Evolutionary conservation across 2,797 vertebrate species (phyloP), one percentile per base, ranked within the genome.

Genomic region (Danio aesculapii): DNA sequence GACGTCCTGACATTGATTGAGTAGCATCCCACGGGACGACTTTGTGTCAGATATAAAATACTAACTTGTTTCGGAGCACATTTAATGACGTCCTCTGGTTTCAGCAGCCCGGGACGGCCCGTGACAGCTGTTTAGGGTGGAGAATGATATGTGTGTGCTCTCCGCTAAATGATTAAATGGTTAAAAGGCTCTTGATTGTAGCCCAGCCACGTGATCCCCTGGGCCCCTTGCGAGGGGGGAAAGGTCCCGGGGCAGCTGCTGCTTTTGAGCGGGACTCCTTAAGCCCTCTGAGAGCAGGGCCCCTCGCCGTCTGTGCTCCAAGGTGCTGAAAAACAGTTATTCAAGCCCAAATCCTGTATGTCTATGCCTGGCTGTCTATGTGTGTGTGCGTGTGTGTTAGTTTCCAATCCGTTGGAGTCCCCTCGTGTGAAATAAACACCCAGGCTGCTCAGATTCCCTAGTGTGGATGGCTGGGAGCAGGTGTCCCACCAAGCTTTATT

Each of bases 311-410:
- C 84, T 83, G 83, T 19, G 69, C 84, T 81, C 79, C 81, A 82
- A 85, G 84, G 84, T 84, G 84, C 82, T 87, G 82, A 83, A 87
- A 87, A 87, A 84, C 81, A 71, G 84, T 86, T 84, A 85, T 85
- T 84, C 86, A 85, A 86, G 78, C 69, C 86, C 82, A 84, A 85
- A 87, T 83, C 80, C 49, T 83, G 75, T 75, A 75, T 64, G 77
- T 61, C 58, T 43, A 17, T 46, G 75, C 8, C 16, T 53, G 47
- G 1, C 16, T 70, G 68, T 1, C 43, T 68, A 67, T 41, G 67
- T 12, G 43, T 72, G 59, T 47, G 67, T 61, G 71, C 52, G 55
- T 70, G 76, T 41, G 44, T 39, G 39, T 71, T 47, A n/a, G 66
- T 83, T 80, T 83, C 77, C 80, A 81, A 74, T 64, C 79, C 77